A percentile compares a stretch with the other conserved stretches of the same genome.
phyloP scores from a whole-genome alignment of 1,140 invertebrate genomes.

The Heterodera schachtii region DNA sequence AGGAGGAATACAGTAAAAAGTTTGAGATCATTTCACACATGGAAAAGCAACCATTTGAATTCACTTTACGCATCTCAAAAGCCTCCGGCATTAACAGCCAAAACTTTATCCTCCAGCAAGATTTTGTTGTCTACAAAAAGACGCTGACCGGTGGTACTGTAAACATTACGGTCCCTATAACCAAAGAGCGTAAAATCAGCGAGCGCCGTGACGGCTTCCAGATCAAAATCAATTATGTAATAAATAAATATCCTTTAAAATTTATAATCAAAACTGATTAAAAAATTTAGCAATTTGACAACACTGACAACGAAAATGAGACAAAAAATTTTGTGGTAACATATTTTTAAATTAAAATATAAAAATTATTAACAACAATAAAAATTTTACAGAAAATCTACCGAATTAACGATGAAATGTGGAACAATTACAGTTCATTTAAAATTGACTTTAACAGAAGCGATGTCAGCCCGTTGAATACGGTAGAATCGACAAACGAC shows the following conservation, averaged over 20 bases:
- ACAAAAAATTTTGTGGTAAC: neutral
- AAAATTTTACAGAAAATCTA: neutral
- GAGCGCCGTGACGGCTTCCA: neutral
- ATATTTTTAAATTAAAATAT: neutral
- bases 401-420: neutral
- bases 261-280: too few relatives aligned
- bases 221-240: neutral
- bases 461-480: too few relatives aligned
- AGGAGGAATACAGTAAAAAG: neutral
- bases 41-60: neutral
- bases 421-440: neutral
- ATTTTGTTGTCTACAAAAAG: neutral
- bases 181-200: neutral
- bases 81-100: neutral
- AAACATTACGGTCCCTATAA: neutral
- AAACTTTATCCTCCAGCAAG: neutral
- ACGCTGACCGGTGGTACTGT: neutral
- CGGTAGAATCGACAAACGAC: too few relatives aligned
- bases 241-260: too few relatives aligned
- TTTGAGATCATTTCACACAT: neutral
- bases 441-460: neutral
- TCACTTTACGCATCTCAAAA: neutral
- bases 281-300: neutral
- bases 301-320: neutral
- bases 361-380: neutral